phyloP scores from a whole-genome alignment of 1,140 invertebrate species.

The Drosophila ficusphila region DNA sequence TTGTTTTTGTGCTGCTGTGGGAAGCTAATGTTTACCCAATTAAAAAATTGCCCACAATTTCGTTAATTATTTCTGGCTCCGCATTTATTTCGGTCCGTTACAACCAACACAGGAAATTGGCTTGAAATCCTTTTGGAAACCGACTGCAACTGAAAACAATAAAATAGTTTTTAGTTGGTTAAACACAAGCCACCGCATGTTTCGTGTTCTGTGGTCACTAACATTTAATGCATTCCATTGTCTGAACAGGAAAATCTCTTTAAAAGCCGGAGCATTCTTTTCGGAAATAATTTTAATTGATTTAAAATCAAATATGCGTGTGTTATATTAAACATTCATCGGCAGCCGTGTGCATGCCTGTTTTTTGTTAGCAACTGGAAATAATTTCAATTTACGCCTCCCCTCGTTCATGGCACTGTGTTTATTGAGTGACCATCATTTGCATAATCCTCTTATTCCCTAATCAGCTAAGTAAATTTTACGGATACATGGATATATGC shows the following conservation, averaged over 20 bases:
- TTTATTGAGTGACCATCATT: constrained; percentile 47
- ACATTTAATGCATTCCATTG: constrained; percentile 42
- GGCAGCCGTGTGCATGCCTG: constrained; percentile 15
- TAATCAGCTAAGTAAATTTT: constrained; percentile 67
- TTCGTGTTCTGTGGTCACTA: constrained; percentile 8
- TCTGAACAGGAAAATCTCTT: constrained; percentile 11
- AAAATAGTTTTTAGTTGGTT: constrained; percentile 62
- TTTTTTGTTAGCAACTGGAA: constrained; percentile 14
- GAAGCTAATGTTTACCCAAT: constrained; percentile 22
- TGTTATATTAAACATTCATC: constrained; percentile 67
- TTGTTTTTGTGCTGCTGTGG: constrained; percentile 7
- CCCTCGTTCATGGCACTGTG: constrained; percentile 2
- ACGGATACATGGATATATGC: constrained; percentile 4
- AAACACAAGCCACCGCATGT: constrained; percentile 47
- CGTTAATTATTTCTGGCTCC: constrained; percentile 19
- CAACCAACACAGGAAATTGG: background rate
- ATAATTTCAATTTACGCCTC: constrained; percentile 23
- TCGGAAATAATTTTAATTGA: constrained; percentile 56
- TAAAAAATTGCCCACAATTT: constrained; percentile 27
- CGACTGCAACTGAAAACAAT: constrained; percentile 33
- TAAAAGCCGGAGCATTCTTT: constrained; percentile 20
- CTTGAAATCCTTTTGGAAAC: constrained; percentile 11
- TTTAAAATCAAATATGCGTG: constrained; percentile 64
- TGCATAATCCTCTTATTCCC: constrained; percentile 67
- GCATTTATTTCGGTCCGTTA: constrained; percentile 1